Percentiles rank a stretch among this genome's conserved stretches.
These are phyloP conservation scores for Beroe forskalii DNA, from an alignment of 37 sponge, comb jelly and placozoan genomes.

Conservation along the genomic window DNA sequence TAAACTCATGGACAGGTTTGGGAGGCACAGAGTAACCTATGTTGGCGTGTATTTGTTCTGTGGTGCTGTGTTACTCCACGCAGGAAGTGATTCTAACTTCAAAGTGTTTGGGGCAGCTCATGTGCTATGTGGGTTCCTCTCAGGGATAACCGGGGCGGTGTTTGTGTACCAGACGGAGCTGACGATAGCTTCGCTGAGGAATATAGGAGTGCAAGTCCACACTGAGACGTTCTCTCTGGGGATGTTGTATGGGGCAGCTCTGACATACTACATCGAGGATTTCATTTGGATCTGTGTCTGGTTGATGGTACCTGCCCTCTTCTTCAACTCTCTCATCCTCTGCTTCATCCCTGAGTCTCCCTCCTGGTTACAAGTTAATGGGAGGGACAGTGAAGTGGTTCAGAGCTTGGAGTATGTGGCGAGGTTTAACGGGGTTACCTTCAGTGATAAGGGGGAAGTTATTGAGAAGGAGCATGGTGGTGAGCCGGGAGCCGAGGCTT, in stretches of 20 bases:
- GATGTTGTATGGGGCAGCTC: conserved; percentile 23
- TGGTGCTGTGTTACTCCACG: conserved; percentile 3
- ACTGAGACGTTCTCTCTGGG: conserved; percentile 45
- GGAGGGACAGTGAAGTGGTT: not conserved
- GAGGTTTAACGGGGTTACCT: conserved; percentile 5
- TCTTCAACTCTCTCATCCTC: not conserved
- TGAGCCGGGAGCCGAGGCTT: not conserved
- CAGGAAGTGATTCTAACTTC: conserved; percentile 22
- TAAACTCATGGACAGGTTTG: conserved; percentile 54
- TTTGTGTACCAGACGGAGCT: conserved; percentile 53
- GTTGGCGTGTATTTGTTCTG: not conserved
- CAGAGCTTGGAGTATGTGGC: not conserved
- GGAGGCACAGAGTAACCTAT: not conserved
- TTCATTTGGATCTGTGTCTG: not conserved
- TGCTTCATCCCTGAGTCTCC: conserved; percentile 14
- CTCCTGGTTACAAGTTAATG: conserved; percentile 10
- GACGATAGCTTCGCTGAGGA: not conserved
- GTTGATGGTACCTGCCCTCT: not conserved
- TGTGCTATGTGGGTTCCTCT: not conserved
- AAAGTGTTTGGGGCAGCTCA: conserved; percentile 59
- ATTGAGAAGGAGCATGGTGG: not conserved
- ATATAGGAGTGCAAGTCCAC: conserved; percentile 21
- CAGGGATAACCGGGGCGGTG: conserved; percentile 16
- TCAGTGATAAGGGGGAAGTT: not conserved
- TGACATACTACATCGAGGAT: conserved; percentile 26